phyloP scores from a whole-genome alignment of 2,797 vertebrate genomes.

The Girardinus metallicus region DNA sequence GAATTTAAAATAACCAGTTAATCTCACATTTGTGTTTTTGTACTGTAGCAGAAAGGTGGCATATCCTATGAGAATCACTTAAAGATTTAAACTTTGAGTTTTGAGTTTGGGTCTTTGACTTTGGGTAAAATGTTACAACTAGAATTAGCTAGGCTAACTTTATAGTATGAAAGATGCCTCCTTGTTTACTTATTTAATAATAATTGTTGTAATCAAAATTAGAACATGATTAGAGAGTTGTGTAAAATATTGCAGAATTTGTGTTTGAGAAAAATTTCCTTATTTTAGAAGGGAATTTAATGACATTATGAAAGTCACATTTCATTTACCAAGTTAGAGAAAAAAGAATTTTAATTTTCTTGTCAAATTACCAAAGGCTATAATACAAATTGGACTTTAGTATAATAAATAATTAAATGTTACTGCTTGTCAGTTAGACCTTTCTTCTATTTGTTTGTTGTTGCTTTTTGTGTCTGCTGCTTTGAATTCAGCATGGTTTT shows the following conservation, averaged over 20 bases:
- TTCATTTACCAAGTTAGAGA: constrained; percentile 44
- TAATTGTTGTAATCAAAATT: not conserved
- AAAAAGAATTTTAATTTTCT: constrained; percentile 46
- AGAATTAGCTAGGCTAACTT: not conserved
- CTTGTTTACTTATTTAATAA: not conserved
- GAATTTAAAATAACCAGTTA: not conserved
- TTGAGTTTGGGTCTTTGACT: not conserved
- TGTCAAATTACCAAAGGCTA: constrained; percentile 52
- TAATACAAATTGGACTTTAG: constrained; percentile 44
- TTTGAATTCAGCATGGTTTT: constrained; percentile 1
- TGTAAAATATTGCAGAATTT: not conserved
- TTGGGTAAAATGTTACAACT: not conserved
- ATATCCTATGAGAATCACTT: not conserved
- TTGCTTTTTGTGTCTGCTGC: not conserved
- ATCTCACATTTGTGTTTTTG: not conserved
- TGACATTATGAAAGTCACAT: constrained; percentile 59
- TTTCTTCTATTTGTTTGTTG: not conserved
- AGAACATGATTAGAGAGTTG: not conserved
- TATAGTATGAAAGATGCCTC: not conserved
- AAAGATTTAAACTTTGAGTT: not conserved
- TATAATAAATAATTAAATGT: constrained; percentile 46
- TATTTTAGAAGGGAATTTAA: not conserved
- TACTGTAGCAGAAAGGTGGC: not conserved
- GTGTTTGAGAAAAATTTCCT: constrained; percentile 3
- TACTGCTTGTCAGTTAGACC: constrained; percentile 4